These are phyloP conservation scores for Hypocryptadius cinnamomeus DNA, from an alignment of 2,113 vertebrate species.

Conservation along the genomic window DNA sequence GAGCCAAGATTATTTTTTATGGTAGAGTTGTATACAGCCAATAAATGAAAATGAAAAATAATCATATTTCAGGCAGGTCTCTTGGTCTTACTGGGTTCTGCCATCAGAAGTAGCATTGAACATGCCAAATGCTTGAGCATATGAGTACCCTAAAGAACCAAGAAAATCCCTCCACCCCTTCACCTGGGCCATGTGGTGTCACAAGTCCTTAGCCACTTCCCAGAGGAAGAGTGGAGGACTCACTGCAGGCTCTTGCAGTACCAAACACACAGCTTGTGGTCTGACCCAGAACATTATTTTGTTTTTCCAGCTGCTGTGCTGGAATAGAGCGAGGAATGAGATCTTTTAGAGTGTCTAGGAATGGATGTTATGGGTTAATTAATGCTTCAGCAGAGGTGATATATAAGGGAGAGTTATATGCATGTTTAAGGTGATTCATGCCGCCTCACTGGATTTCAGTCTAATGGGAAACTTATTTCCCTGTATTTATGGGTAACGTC, in stretches of 20 bases:
- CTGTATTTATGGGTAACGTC: conserved; percentile 31
- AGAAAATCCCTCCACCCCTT: neutral
- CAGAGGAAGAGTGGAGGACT: neutral
- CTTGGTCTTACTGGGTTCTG: neutral
- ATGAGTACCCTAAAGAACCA: neutral
- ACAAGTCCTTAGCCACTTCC: neutral
- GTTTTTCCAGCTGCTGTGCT: neutral
- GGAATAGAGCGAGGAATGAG: neutral
- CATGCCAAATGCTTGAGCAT: neutral
- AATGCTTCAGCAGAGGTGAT: neutral
- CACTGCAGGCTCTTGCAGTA: neutral
- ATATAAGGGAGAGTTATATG: conserved; percentile 8
- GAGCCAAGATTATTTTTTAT: neutral
- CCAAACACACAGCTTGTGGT: neutral
- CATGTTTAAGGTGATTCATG: conserved; percentile 47
- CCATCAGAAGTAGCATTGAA: neutral
- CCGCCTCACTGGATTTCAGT: neutral
- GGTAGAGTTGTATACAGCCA: neutral
- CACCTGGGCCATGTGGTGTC: neutral
- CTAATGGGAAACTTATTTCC: conserved; percentile 52
- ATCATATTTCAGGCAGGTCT: neutral
- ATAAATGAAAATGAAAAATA: neutral
- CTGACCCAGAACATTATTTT: neutral
- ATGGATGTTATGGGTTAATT: conserved; percentile 13
- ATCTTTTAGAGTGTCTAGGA: neutral